Base-by-base conservation (phyloP, 2,888 invertebrate species). In the Philhelius pedissequus region DNA sequence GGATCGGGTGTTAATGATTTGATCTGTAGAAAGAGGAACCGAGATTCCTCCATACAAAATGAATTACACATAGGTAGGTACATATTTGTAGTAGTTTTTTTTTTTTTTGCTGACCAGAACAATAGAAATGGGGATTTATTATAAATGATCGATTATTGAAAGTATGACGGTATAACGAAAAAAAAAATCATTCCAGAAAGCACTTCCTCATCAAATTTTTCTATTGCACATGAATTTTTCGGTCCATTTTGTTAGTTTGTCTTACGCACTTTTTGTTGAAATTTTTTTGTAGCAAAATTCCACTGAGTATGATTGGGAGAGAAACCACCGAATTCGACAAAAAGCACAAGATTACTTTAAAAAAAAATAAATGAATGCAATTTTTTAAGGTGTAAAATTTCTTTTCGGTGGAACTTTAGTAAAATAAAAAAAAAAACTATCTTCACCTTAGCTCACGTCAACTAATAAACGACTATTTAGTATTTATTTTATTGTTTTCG, bases 251-350 rank as follows among this genome's bases (percentile, higher is more conserved):
- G 43, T 27, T 15, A 18, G 35, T 30, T 71, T n/a, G n/a, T 80
- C 68, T 54, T 84, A 84, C 84, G 76, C 84, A 84, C 84, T 84
- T 84, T n/a, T 80, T 76, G 48, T 54, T 60, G 27, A 83, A 82
- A 71, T 68, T 68, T 76, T n/a, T 71, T 54, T 52, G 52, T 45
- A 58, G 40, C 13, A 25, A 69, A 66, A 50, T 76, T 74, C 40
- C 56, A 83, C 78, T 74, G 69, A 78, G 69, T 52, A n/a, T 32
- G 18, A 35, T 13, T 56, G 20, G 6, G 22, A 40, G 30, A 56
- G 75, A 75, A 77, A 81, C 76, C 76, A 81, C 76, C n/a, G 15
- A 38, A 56, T 25, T 22, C 8, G 48, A 48, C 22, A 48, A 22
- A 22, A 48, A 11, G 52, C 18, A 56, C 43, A 43, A 38, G 13